Evolutionary conservation across 1,140 invertebrate genomes (phyloP), one percentile per base, ranked within the genome.

Genomic region (Papilio machaon): DNA sequence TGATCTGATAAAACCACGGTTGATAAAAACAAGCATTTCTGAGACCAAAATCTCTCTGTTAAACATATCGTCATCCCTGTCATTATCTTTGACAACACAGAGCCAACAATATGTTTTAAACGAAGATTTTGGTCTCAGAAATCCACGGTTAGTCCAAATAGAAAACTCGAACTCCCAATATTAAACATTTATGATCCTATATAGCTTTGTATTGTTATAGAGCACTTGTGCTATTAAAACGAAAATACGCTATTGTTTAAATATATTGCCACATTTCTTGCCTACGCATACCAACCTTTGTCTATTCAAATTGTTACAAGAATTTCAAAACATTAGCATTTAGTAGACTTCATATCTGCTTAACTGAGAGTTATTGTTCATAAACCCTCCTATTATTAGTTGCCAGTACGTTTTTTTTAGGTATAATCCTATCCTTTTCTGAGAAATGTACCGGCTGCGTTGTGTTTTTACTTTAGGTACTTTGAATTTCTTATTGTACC

Each of bases 291-390:
- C 60, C 11, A 64, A 64, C 23, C 60, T 30, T 64, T 64, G 60
- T 64, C 60, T 64, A 64, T 64, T 64, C 13, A 10, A 64, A 64
- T 4, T 5, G 11, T 64, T 64, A 13, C 3, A 64, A 64, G 60
- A 64, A 64, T 64, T 64, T 30, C 54, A 30, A 64, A 64, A 64
- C 23, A 64, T 30, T 30, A 30, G 10, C 58, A 76, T 76, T 76
- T 13, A 19, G 8, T 11, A 38, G 52, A 19, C 52, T 38, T 15
- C 52, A 6, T 35, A 49, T 10, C n/a, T 38, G 8, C 23, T 11
- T 77, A 77, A 52, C 75, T 77, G 52, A 52, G 46, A 11, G 1
- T 15, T 30, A 75, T 77, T 77, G 49, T 58, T 77, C 30, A 30
- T 54, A n/a, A 47, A 58, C 0, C 2, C 49, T 17, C 54, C 30